Percentiles rank a stretch among this genome's conserved stretches.
Evolutionary conservation across 2,888 invertebrate genomes (phyloP).

Genomic region (Polydesmus complanatus): DNA sequence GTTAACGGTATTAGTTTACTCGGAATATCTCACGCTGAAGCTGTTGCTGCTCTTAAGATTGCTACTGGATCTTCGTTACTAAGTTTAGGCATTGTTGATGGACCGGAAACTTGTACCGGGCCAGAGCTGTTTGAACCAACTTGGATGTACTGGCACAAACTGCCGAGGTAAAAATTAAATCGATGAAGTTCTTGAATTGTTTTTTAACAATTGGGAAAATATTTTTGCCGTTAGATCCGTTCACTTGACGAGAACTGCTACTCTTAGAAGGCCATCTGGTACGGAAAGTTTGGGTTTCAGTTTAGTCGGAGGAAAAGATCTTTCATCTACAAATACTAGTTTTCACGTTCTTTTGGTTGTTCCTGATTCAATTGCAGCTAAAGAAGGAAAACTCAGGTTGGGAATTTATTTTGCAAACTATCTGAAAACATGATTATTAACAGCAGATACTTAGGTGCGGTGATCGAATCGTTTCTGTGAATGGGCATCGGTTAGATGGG

Average conservation of each 20-base stretch:
- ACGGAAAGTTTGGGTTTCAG: constrained; percentile 36
- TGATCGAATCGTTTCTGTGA: constrained; percentile 35
- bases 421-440: neutral
- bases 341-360: constrained; percentile 37
- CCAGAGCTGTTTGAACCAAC: constrained; percentile 35
- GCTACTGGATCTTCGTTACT: constrained; percentile 30
- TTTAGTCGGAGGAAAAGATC: constrained; percentile 36
- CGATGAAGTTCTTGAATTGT: neutral
- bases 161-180: constrained; percentile 30
- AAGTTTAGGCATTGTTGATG: constrained; percentile 33
- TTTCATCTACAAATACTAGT: constrained; percentile 32
- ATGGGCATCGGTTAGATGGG: constrained; percentile 32
- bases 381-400: constrained; percentile 27
- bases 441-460: constrained; percentile 31
- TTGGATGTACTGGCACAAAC: constrained; percentile 38
- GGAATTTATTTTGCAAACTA: neutral
- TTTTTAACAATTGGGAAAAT: neutral
- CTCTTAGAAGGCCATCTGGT: constrained; percentile 28
- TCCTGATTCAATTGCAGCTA: constrained; percentile 34
- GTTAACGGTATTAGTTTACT: constrained; percentile 34
- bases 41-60: constrained; percentile 34
- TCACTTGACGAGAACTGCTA: constrained; percentile 32
- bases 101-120: constrained; percentile 33
- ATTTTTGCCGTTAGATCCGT: constrained; percentile 25
- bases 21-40: constrained; percentile 35